Evolutionary conservation across 2,113 vertebrate genomes (phyloP).

Genomic region (Nothobranchius kuhntae): DNA sequence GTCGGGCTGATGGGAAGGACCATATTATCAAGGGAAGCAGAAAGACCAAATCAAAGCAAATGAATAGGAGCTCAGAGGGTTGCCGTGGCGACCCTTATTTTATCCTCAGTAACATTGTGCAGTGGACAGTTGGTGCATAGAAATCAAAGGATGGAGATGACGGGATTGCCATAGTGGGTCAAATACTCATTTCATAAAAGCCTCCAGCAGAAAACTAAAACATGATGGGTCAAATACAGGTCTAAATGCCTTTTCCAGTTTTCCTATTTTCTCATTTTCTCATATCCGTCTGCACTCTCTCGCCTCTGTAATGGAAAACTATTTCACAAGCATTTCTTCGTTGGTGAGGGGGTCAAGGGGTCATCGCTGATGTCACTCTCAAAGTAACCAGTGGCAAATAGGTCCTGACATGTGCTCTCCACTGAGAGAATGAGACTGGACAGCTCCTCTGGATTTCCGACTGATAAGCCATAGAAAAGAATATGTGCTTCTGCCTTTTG

Average conservation of each 20-base stretch:
- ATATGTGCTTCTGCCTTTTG: constrained; percentile 57
- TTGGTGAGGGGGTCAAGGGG: constrained; percentile 73
- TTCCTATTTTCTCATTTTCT: constrained; percentile 73
- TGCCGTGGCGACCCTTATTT: constrained; percentile 18
- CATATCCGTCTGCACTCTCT: constrained; percentile 70
- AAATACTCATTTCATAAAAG: constrained; percentile 69
- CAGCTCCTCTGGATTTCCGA: constrained; percentile 64
- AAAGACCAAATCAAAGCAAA: constrained; percentile 24
- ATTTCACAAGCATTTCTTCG: constrained; percentile 76
- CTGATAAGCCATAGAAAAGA: constrained; percentile 72
- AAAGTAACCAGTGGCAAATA: constrained; percentile 84
- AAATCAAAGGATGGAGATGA: constrained; percentile 29
- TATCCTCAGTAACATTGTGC: constrained; percentile 20
- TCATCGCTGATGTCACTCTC: constrained; percentile 82
- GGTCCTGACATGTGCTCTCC: constrained; percentile 81
- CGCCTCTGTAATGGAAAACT: constrained; percentile 81
- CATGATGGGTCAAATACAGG: constrained; percentile 76
- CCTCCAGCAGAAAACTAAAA: constrained; percentile 66
- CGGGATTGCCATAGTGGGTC: constrained; percentile 49
- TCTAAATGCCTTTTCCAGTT: constrained; percentile 77
- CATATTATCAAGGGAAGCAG: constrained; percentile 21
- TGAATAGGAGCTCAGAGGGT: constrained; percentile 7
- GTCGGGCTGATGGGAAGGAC: constrained; percentile 28
- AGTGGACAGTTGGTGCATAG: constrained; percentile 32
- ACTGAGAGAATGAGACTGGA: constrained; percentile 73